Percentiles rank a stretch among this genome's conserved stretches.
phyloP scores from a whole-genome alignment of 2,888 invertebrate genomes.

The Trissonchulus sp. region DNA sequence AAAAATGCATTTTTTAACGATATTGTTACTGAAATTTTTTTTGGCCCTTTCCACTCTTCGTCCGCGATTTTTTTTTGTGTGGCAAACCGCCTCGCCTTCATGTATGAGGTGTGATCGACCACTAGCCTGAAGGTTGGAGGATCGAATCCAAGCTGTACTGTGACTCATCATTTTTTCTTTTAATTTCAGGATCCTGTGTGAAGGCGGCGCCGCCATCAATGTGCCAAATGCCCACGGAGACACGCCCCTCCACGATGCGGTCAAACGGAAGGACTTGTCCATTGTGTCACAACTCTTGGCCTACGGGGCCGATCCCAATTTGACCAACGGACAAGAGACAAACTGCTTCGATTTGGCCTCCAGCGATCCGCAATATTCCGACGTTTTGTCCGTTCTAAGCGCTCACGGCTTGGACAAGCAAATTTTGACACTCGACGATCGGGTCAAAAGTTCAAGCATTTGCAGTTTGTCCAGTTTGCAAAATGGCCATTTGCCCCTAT shows the following conservation, averaged over 20 bases:
- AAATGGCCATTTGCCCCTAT: neutral
- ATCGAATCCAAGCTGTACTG: no score
- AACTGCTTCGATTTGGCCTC: constrained; percentile 26
- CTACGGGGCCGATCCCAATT: constrained; percentile 60
- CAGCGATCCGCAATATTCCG: neutral
- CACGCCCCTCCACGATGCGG: constrained; percentile 63
- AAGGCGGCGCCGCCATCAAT: constrained; percentile 61
- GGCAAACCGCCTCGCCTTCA: no score
- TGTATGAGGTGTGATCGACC: no score
- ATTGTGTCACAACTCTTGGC: constrained; percentile 60
- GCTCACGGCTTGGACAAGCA: constrained; percentile 8
- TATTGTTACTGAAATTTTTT: no score
- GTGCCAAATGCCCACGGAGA: constrained; percentile 60
- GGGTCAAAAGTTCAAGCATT: neutral
- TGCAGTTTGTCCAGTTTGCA: constrained; percentile 12
- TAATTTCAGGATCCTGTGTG: constrained; percentile 47
- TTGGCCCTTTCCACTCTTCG: no score
- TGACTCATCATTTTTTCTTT: no score
- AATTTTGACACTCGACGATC: neutral
- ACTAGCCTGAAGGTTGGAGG: no score
- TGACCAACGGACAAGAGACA: constrained; percentile 55
- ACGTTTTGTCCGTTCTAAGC: constrained; percentile 24
- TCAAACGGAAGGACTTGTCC: constrained; percentile 58
- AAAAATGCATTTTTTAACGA: no score
- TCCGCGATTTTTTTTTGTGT: no score